Conservation (phyloP, 2,797 vertebrate genomes). For the Falco concolor region DNA sequence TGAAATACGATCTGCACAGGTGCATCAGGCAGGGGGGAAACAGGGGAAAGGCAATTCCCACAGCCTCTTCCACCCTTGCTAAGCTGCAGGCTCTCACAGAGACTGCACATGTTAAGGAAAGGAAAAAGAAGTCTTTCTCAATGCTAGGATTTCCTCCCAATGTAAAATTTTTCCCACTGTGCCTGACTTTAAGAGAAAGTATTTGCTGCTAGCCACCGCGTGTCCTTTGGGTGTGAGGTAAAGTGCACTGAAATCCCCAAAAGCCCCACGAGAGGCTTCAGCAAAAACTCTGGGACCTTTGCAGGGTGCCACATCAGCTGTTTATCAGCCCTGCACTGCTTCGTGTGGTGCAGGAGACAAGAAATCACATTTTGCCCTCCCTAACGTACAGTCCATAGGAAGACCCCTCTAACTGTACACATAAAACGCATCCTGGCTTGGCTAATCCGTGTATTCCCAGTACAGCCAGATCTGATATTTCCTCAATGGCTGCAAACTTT, state of each 20-base stretch:
- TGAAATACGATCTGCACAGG: fast-evolving
- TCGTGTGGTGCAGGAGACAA: not conserved
- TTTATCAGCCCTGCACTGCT: fast-evolving
- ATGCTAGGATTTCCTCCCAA: not conserved
- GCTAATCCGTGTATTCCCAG: not conserved
- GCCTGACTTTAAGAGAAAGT: not conserved
- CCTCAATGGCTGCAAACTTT: slow-evolving; percentile 4
- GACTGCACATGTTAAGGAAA: not conserved
- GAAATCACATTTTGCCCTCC: not conserved
- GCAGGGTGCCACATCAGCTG: not conserved
- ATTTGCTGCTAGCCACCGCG: not conserved
- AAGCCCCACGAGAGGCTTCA: not conserved
- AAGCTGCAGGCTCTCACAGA: not conserved
- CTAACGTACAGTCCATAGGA: fast-evolving
- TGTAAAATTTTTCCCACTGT: not conserved
- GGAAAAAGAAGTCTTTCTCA: not conserved
- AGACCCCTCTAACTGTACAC: not conserved
- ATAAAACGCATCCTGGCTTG: not conserved
- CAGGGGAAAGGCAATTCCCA: not conserved
- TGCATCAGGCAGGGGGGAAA: fast-evolving
- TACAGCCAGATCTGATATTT: not conserved
- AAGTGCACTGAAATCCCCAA: not conserved
- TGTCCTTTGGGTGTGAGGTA: not conserved
- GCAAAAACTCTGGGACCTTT: not conserved
- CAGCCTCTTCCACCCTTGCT: not conserved